These are phyloP conservation scores for Drosophila monieri DNA, from an alignment of 2,888 invertebrate genomes.

Conservation along the genomic window DNA sequence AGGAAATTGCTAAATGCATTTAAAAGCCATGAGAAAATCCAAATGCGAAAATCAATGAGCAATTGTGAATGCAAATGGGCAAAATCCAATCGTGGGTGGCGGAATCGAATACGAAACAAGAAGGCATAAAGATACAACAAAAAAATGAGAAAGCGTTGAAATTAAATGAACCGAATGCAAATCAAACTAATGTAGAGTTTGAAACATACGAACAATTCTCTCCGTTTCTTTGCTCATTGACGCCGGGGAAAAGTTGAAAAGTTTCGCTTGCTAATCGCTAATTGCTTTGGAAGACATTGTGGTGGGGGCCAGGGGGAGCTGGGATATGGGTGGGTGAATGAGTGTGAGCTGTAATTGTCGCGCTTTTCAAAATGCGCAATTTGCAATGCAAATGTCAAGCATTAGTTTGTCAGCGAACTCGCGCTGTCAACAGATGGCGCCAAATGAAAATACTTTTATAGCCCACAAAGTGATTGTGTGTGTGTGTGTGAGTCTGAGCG, in stretches of 20 bases:
- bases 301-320: constrained; percentile 4
- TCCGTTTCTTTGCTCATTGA: constrained; percentile 8
- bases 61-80: constrained; percentile 69
- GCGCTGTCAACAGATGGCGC: constrained; percentile 59
- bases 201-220: constrained; percentile 44
- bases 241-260: constrained; percentile 54
- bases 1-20: constrained; percentile 75
- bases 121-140: constrained; percentile 7
- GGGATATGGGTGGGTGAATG: not conserved
- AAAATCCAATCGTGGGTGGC: constrained; percentile 28
- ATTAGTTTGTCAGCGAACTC: constrained; percentile 65
- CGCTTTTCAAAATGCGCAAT: constrained; percentile 73
- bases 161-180: constrained; percentile 61
- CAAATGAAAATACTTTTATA: constrained; percentile 46
- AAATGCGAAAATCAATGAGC: constrained; percentile 72
- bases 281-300: constrained; percentile 73
- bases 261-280: constrained; percentile 73
- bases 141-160: constrained; percentile 36
- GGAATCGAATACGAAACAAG: constrained; percentile 8
- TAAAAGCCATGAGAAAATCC: constrained; percentile 67
- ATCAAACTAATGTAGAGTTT: constrained; percentile 64
- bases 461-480: not conserved
- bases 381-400: constrained; percentile 77
- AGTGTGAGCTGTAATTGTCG: constrained; percentile 65
- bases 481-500: too few species aligned